These are phyloP conservation scores for Ophiodon elongatus DNA, from an alignment of 2,113 vertebrate genomes.

Conservation along the genomic window DNA sequence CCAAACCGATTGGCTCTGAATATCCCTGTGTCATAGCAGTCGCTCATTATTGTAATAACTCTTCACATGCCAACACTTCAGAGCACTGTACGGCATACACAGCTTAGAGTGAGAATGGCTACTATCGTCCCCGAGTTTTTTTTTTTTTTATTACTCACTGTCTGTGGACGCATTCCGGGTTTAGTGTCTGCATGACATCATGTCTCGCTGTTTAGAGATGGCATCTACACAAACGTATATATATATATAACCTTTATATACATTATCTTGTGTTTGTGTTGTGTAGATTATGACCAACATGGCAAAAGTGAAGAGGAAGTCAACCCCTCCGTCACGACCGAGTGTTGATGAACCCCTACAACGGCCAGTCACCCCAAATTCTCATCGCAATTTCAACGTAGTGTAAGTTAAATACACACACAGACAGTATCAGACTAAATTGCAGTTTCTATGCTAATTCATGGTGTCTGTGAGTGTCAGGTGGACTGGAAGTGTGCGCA, in stretches of 20 bases:
- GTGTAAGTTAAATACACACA: constrained; percentile 81
- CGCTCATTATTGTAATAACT: not conserved
- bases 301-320: constrained; percentile 87
- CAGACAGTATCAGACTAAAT: not conserved
- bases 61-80: not conserved
- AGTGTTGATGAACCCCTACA: constrained; percentile 90
- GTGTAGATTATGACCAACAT: constrained; percentile 95
- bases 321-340: constrained; percentile 67
- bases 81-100: too few relatives aligned
- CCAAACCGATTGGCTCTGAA: not conserved
- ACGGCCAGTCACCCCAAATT: constrained; percentile 91
- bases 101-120: not conserved
- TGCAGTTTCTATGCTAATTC: not conserved
- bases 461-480: not conserved
- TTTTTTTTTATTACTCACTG: not conserved
- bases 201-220: not conserved
- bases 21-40: not conserved
- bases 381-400: constrained; percentile 79
- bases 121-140: not conserved
- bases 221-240: not conserved
- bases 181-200: not conserved
- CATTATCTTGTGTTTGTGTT: constrained; percentile 8
- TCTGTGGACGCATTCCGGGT: not conserved
- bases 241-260: not conserved
- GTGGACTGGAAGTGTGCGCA: not conserved